Base-by-base conservation (phyloP, 1,140 invertebrate species). In the Nomia melanderi region DNA sequence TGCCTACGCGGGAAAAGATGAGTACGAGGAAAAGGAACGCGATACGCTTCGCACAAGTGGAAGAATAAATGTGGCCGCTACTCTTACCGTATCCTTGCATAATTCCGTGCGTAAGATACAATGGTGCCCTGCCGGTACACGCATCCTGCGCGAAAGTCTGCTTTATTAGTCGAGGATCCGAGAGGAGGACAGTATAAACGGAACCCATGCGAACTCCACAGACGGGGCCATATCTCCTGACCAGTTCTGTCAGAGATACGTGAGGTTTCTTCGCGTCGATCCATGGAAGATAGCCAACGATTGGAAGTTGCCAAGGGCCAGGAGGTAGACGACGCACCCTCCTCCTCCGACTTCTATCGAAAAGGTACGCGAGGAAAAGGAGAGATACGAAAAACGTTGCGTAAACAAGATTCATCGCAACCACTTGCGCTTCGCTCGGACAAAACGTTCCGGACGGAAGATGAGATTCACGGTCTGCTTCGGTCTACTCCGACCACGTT, bases 71-170 rank as follows among this genome's bases (percentile, higher is more conserved):
- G n/a, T n/a, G n/a, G n/a, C n/a, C n/a, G n/a, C n/a, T n/a, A n/a
- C n/a, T 5, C 93, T 94, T 92, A 97, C 97, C 97, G 87, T 96
- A 95, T 81, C 97, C 96, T 74, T 96, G 92, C 95, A 97, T 97
- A 14, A 98, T 96, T 47, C 96, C 97, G 87, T 97, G 96, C 0
- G 96, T 97, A 25, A 97, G 89, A 87, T 95, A 96, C 0, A 98
- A 93, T 1, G 96, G 96, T 1, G 97, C 96, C 65, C 96, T 91
- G 17, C 95, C 96, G 2, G 94, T 92, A 80, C 96, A 95, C 1
- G 88, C 93, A 29, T 96, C 95, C 85, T 95, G 95, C 0, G 94
- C 91, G 44, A 98, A 94, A 4, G 95, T 93, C 75, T 96, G 94
- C 39, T 94, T 93, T 4, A 98, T 93, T 25, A 96, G 74, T 56